phyloP scores from a whole-genome alignment of 2,888 invertebrate species.

The Pseudococcus jackbeardsleyi region DNA sequence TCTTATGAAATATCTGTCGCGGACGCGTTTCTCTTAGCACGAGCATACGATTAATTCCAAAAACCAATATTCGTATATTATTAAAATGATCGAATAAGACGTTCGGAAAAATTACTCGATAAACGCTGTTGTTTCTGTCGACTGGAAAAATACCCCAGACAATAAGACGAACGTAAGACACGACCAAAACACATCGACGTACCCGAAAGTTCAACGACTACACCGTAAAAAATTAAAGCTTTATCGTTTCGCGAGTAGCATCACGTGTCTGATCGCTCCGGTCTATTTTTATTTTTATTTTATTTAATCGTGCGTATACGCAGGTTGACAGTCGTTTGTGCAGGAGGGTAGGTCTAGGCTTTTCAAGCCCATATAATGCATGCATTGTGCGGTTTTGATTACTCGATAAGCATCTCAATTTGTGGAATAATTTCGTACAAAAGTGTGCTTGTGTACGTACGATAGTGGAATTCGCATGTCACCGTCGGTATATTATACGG shows the following conservation, averaged over 20 bases:
- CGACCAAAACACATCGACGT: not conserved
- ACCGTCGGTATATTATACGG: not conserved
- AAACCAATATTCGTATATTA: no score
- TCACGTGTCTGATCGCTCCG: not conserved
- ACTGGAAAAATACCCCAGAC: not conserved
- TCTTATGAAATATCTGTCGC: no score
- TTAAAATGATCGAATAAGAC: not conserved
- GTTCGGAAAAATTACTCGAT: not conserved
- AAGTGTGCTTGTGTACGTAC: not conserved
- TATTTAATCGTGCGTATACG: not conserved
- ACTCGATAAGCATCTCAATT: conserved; percentile 15
- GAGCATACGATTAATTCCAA: no score
- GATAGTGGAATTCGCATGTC: conserved; percentile 8
- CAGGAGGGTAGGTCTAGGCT: not conserved
- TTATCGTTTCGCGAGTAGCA: not conserved
- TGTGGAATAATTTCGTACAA: conserved; percentile 8
- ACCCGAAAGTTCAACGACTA: conserved; percentile 7
- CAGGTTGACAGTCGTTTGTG: not conserved
- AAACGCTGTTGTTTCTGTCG: not conserved
- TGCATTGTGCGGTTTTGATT: not conserved
- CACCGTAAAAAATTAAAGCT: not conserved
- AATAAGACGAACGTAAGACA: not conserved
- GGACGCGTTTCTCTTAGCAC: no score
- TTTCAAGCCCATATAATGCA: conserved; percentile 3
- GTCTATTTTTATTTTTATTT: not conserved